Conservation (phyloP, 2,888 invertebrate species). For the Microplitis manilae region DNA sequence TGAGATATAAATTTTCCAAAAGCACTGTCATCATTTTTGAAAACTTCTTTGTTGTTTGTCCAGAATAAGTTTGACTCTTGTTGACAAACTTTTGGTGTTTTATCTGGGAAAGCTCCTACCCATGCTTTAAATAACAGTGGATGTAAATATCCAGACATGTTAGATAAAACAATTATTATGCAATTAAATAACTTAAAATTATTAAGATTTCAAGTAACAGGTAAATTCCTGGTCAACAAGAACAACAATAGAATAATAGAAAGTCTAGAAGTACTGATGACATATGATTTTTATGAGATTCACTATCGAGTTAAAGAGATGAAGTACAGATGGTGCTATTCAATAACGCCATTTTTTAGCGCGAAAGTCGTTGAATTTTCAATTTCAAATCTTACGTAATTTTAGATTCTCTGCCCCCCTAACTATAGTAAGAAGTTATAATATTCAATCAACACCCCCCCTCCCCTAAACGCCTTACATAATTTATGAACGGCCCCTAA, state of each 20-base stretch:
- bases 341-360: too few species aligned
- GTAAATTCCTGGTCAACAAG: constrained; percentile 15
- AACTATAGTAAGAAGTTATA: too few species aligned
- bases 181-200: constrained; percentile 21
- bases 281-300: constrained; percentile 24
- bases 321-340: constrained; percentile 23
- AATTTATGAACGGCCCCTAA: too few species aligned
- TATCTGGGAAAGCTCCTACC: constrained; percentile 23
- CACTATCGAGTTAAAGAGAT: constrained; percentile 23
- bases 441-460: too few species aligned
- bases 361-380: too few species aligned
- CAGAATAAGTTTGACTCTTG: constrained; percentile 22
- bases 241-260: constrained; percentile 27
- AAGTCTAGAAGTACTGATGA: constrained; percentile 25
- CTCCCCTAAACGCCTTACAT: too few species aligned
- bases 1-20: constrained; percentile 16
- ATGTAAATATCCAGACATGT: constrained; percentile 29
- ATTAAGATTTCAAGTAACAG: constrained; percentile 14
- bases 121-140: constrained; percentile 21
- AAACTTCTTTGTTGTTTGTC: constrained; percentile 17
- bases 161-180: constrained; percentile 20
- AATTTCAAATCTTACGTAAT: too few species aligned
- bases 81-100: constrained; percentile 26
- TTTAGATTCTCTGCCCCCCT: too few species aligned
- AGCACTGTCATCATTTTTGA: too few species aligned